A percentile compares a stretch with the other conserved stretches of the same genome.
Conservation (phyloP, 2,113 vertebrate genomes). For the Cheirogaleus medius region DNA sequence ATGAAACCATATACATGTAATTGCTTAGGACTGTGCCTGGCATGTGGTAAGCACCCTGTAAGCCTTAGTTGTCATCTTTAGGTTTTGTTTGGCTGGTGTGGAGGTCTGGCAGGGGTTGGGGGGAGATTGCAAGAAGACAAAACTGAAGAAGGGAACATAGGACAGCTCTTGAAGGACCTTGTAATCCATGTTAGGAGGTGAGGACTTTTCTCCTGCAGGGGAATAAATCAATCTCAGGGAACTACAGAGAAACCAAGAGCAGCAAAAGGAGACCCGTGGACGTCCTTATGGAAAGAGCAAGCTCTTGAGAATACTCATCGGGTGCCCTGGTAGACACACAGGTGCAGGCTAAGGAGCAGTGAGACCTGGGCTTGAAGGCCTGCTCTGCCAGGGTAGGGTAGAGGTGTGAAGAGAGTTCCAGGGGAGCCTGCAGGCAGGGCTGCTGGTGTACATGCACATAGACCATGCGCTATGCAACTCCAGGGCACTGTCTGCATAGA, state of each 20-base stretch:
- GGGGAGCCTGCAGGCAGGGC: background rate
- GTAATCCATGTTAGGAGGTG: background rate
- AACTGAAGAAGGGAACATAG: background rate
- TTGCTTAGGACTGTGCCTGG: background rate
- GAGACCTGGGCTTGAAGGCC: background rate
- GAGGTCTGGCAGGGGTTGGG: background rate
- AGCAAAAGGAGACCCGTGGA: background rate
- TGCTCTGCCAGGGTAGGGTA: background rate
- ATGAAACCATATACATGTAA: background rate
- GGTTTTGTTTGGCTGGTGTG: background rate
- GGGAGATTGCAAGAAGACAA: background rate
- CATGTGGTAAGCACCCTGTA: background rate
- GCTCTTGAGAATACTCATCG: accelerated
- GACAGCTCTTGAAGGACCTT: background rate
- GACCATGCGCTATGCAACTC: background rate
- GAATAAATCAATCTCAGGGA: background rate
- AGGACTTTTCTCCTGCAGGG: background rate
- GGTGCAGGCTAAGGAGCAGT: background rate
- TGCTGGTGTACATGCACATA: background rate
- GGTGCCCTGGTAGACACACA: accelerated
- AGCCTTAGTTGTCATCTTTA: background rate
- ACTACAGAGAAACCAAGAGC: background rate
- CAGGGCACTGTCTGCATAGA: background rate
- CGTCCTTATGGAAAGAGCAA: background rate
- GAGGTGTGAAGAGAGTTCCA: no score